Base-by-base conservation (phyloP, 30 jellyfish, hydroid and myxozoan genomes). In the Aurelia sp. region DNA sequence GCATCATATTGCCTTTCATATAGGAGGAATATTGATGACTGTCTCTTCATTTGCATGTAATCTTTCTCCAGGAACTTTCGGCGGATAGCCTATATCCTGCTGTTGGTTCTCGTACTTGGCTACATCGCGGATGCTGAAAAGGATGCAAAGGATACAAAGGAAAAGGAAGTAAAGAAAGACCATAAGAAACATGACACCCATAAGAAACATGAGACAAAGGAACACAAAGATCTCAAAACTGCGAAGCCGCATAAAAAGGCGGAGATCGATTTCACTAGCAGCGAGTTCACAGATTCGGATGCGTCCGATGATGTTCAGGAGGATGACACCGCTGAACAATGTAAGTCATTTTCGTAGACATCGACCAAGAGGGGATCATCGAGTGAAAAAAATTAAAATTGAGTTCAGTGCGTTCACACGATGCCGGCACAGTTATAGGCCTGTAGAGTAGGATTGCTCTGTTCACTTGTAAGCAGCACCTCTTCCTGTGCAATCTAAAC, bases 281-380 rank as follows among this genome's bases (percentile, higher is more conserved):
- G 87, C 87, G 87, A 76, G 50, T 76, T 76, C 47, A 41, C 87
- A 10, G 87, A 76, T 33, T 58, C 87, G 59, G 77, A 59, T 35
- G 6, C 62, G 24, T 22, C 87, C 13, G 87, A 76, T 51, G 87
- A 76, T 58, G 66, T 48, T 15, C 87, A 66, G 77, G 87, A 76
- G 20, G 87, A 76, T 55, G 87, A 38, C 35, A 30, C 62, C 12
- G 69, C 87, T 10, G 77, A 76, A 35, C 69, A 76, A 60, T 74
- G 87, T 76, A 24, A 30, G 55, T 44, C 55, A 44, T 38, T 44
- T 44, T 44, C 55, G 2, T 44, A 5, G 3, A 40, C 10, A 40
- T 8, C 10, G 51, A 40, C 7, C 51, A 40, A 0, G 10, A 40
- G 8, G 8, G 3, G 3, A 40, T 40, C 10, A 6, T 8, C 51